Evolutionary conservation across 2,888 invertebrate species (phyloP), one percentile per base, ranked within the genome.

Genomic region (Exocentrus adspersus): DNA sequence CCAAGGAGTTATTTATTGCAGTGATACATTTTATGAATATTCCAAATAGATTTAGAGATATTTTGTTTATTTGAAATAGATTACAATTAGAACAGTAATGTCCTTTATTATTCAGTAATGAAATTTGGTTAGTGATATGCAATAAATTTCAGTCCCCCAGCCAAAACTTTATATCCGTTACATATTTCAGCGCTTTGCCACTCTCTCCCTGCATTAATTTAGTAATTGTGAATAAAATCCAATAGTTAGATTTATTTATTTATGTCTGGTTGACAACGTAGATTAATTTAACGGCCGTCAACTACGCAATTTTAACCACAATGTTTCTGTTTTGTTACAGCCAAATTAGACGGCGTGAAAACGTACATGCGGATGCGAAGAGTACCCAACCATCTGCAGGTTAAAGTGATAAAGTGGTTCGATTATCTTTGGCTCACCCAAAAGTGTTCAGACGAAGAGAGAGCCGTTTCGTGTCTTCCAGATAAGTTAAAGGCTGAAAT

Each of bases 401-500:
- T 96, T 79, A 97, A 98, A 84, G 98, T 95, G 74, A 98, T 98
- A 85, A 96, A 97, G 84, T 98, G 98, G 98, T 98, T 98, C 85
- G 98, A 98, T 87, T 98, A 98, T 84, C 88, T 98, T 79, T 98
- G 98, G 98, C 90, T 97, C 79, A 97, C 97, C 73, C 97, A 98
- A 86, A 98, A 98, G 86, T 97, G 97, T 81, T 96, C 97, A 19
- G 97, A 98, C 82, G 98, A 98, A 83, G 97, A 98, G 83, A 92
- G 92, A 83, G 95, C 95, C 62, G 95, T 97, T 76, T 94, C 94
- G 80, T 96, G 95, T 86, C 89, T 97, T 80, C 96, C 96, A 84
- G 97, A 98, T 86, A 97, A 98, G 85, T 88, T 98, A 78, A 98
- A 98, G 85, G 98, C 98, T 65, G 98, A 98, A 86, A 98, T 98